Evolutionary conservation across 1,140 invertebrate species (phyloP).

Genomic region (Philotrypesis tridentata): DNA sequence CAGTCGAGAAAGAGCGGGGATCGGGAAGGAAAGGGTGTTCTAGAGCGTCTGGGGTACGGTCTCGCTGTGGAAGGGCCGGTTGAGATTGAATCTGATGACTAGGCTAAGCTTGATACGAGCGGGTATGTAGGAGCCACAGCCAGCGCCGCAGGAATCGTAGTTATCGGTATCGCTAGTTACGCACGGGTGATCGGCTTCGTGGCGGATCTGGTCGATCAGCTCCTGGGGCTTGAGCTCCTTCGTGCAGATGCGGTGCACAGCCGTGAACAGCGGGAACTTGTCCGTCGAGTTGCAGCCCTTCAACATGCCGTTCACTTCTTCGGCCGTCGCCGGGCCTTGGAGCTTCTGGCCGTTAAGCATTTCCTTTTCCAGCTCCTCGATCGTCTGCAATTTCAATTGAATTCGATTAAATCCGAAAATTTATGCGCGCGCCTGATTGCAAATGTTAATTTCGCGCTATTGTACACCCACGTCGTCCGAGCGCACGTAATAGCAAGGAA

Average conservation of each 20-base stretch:
- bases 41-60: not conserved
- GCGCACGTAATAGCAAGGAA: too few species aligned
- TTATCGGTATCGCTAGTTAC: conserved; percentile 50
- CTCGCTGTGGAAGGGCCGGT: conserved; percentile 39
- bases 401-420: too few species aligned
- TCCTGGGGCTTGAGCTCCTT: conserved; percentile 77
- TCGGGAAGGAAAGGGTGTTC: not conserved
- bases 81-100: conserved; percentile 36
- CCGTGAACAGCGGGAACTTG: conserved; percentile 86
- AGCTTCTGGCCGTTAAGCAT: conserved; percentile 89
- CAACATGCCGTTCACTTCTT: conserved; percentile 84
- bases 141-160: not conserved
- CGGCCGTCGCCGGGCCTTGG: conserved; percentile 89
- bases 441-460: not conserved
- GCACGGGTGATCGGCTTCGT: conserved; percentile 84
- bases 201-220: conserved; percentile 82
- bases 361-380: conserved; percentile 84
- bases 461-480: too few species aligned
- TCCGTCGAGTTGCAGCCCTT: conserved; percentile 77
- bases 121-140: conserved; percentile 25
- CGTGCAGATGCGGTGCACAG: conserved; percentile 84
- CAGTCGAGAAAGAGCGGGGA: not conserved
- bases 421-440: not conserved
- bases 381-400: too few species aligned
- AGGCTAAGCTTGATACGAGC: conserved; percentile 44